phyloP scores from a whole-genome alignment of 2,113 vertebrate genomes.

The Rhinopithecus roxellana region DNA sequence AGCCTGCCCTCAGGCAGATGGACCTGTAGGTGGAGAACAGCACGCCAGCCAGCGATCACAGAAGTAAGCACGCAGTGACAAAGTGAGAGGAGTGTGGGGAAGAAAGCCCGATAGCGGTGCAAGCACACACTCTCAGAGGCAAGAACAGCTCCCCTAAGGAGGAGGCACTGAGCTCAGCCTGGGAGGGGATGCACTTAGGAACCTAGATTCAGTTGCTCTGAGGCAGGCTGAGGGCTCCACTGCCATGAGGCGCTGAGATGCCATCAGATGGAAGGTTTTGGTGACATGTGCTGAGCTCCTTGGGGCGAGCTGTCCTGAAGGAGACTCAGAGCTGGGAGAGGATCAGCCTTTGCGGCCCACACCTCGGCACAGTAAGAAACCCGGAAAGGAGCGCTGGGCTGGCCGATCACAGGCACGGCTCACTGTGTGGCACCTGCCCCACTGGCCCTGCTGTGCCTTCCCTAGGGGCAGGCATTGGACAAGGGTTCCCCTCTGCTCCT shows the following conservation, averaged over 20 bases:
- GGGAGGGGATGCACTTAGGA: background rate
- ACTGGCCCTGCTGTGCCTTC: too few relatives aligned
- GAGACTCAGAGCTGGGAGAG: too few relatives aligned
- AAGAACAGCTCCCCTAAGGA: background rate
- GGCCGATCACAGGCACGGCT: background rate
- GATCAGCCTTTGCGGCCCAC: too few relatives aligned
- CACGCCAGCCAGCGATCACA: background rate
- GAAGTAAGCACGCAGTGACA: background rate
- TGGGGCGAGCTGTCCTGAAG: background rate
- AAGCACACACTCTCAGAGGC: rapidly evolving
- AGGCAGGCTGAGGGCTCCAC: too few relatives aligned
- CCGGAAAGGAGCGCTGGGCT: rapidly evolving
- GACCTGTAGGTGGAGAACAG: background rate
- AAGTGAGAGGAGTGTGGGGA: too few relatives aligned
- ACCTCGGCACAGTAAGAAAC: background rate
- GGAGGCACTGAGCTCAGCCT: rapidly evolving
- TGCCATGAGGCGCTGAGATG: background rate
- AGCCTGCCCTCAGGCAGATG: background rate
- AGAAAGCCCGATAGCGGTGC: background rate
- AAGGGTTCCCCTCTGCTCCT: too few relatives aligned
- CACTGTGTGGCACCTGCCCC: background rate
- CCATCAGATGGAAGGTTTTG: background rate
- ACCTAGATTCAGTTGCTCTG: background rate
- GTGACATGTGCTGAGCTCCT: background rate
- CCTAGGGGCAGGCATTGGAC: background rate